These are phyloP conservation scores for Cepaea hortensis DNA, from an alignment of 2,888 invertebrate genomes.

Conservation along the genomic window DNA sequence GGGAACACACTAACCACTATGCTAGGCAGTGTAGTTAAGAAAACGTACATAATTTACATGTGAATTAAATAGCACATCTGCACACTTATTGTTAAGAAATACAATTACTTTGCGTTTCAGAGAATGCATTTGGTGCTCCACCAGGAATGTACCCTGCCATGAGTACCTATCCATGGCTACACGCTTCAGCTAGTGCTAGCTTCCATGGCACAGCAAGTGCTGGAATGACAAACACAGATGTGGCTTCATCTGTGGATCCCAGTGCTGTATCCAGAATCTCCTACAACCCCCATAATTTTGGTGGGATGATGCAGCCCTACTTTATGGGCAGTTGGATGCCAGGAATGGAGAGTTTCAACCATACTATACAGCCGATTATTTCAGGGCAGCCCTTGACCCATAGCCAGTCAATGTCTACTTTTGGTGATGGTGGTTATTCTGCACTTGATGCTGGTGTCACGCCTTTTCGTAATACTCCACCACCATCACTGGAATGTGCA, in stretches of 20 bases:
- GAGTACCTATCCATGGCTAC: conserved; percentile 22
- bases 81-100: background rate
- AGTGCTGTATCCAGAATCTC: conserved; percentile 26
- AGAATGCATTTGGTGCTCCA: conserved; percentile 20
- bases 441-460: conserved; percentile 23
- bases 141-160: conserved; percentile 20
- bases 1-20: no score
- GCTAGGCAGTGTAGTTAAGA: no score
- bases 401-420: conserved; percentile 40
- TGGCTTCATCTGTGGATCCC: no score
- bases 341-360: conserved; percentile 43
- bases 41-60: no score
- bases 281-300: conserved; percentile 41
- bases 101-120: conserved; percentile 11
- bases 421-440: conserved; percentile 20
- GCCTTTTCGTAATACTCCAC: conserved; percentile 17
- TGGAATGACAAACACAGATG: conserved; percentile 24
- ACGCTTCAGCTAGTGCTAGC: background rate
- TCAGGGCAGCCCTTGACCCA: conserved; percentile 46
- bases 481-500: conserved; percentile 27
- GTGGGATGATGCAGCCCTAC: conserved; percentile 46
- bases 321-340: conserved; percentile 46
- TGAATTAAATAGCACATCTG: background rate
- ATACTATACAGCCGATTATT: conserved; percentile 33
- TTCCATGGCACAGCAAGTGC: conserved; percentile 34